These are phyloP conservation scores for Girardia tigrina DNA, from an alignment of 2,888 invertebrate species.

Conservation along the genomic window DNA sequence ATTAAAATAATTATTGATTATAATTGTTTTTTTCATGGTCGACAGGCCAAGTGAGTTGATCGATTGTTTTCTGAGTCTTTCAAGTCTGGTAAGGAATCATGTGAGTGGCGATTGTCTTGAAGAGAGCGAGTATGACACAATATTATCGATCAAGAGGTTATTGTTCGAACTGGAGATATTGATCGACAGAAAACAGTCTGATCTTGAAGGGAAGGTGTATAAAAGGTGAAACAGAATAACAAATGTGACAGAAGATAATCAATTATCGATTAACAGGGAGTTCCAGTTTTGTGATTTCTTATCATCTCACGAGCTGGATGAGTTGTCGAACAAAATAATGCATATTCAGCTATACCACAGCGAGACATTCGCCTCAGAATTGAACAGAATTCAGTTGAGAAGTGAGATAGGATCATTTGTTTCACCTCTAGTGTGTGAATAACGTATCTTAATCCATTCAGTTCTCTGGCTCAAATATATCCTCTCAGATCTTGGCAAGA, in stretches of 20 bases:
- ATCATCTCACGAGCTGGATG: background rate
- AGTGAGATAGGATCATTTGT: background rate
- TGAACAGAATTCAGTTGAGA: background rate
- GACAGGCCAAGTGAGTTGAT: background rate
- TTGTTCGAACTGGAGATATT: background rate
- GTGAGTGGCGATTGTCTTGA: constrained; percentile 3
- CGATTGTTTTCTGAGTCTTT: background rate
- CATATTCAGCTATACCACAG: background rate
- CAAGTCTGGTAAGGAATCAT: background rate
- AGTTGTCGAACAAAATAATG: background rate
- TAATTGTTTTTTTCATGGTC: too few relatives aligned
- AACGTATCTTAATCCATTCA: too few relatives aligned
- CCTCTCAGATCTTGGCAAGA: background rate
- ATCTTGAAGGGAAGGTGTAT: background rate
- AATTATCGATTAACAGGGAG: background rate
- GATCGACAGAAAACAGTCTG: background rate
- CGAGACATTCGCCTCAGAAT: background rate
- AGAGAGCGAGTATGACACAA: background rate
- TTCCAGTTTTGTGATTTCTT: background rate
- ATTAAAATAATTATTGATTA: too few relatives aligned
- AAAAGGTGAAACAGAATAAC: background rate
- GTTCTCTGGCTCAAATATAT: constrained; percentile 12
- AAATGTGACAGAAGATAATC: background rate
- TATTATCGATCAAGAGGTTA: background rate
- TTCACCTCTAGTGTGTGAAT: too few relatives aligned